Percentiles rank a stretch among this genome's conserved stretches.
These are phyloP conservation scores for Triplophysa rosa DNA, from an alignment of 2,113 vertebrate genomes.

Conservation along the genomic window DNA sequence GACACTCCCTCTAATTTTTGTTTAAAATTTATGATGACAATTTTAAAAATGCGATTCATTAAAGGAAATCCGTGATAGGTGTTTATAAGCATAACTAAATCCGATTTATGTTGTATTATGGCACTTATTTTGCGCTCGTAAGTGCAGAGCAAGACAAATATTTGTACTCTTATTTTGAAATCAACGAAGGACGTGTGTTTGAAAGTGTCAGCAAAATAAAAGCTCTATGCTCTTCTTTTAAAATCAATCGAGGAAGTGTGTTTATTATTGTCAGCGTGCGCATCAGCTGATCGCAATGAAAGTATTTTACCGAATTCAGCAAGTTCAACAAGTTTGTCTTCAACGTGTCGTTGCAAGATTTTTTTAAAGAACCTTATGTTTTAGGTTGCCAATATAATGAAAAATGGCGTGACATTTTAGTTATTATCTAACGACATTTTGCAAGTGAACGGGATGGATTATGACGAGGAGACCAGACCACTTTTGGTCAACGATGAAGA, in stretches of 20 bases:
- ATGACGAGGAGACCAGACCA: slow-evolving; percentile 63
- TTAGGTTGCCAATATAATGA: neutral
- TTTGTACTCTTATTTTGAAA: slow-evolving; percentile 64
- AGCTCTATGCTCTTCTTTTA: slow-evolving; percentile 40
- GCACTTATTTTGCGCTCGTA: neutral
- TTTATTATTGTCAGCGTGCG: slow-evolving; percentile 7
- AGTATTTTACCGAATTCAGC: neutral
- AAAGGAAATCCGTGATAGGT: neutral
- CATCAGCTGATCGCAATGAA: slow-evolving; percentile 66
- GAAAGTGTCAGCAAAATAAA: neutral
- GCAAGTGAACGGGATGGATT: slow-evolving; percentile 61
- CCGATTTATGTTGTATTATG: neutral
- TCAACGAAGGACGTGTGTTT: slow-evolving; percentile 37
- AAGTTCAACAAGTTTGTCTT: neutral
- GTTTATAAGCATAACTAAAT: neutral
- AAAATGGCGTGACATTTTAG: neutral
- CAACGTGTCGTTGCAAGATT: neutral
- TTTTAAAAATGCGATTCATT: neutral
- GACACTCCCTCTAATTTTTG: neutral
- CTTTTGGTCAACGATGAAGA: slow-evolving; percentile 61
- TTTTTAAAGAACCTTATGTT: neutral
- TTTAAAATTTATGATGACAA: neutral
- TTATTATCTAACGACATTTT: neutral
- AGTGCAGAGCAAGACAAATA: neutral
- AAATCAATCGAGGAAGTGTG: slow-evolving; percentile 51